Evolutionary conservation across 1,140 invertebrate genomes (phyloP).

Genomic region (Drosophila baimaii): DNA sequence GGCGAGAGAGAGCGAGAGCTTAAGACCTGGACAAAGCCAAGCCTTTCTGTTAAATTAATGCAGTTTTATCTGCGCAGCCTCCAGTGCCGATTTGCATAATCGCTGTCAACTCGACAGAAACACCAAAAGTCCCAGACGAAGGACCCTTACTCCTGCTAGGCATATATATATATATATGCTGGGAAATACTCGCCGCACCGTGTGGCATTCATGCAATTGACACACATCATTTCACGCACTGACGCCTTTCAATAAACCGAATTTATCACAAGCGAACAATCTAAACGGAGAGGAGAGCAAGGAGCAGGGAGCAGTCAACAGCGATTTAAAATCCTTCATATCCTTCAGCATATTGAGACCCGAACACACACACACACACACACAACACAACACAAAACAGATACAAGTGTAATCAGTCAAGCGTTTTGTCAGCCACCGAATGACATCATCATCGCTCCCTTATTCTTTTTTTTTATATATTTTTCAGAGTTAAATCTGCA

Average conservation of each 20-base stretch:
- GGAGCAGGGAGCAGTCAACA: conserved; percentile 56
- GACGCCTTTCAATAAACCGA: conserved; percentile 84
- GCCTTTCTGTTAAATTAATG: conserved; percentile 57
- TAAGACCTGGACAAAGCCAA: conserved; percentile 48
- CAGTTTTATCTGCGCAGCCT: conserved; percentile 42
- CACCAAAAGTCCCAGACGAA: conserved; percentile 39
- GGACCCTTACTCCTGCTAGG: conserved; percentile 4
- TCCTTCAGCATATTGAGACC: conserved; percentile 66
- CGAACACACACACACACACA: no score
- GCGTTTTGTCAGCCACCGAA: conserved; percentile 78
- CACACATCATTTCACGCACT: conserved; percentile 85
- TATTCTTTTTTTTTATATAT: conserved; percentile 1
- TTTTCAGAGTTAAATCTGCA: conserved; percentile 59
- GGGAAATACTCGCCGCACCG: conserved; percentile 17
- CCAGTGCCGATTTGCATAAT: conserved; percentile 73
- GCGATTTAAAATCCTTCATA: conserved; percentile 80
- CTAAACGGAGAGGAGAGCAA: conserved; percentile 17
- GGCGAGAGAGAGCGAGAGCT: conserved; percentile 31
- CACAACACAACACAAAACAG: no score
- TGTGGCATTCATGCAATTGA: conserved; percentile 80
- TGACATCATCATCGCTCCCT: conserved; percentile 67
- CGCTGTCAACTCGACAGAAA: conserved; percentile 67
- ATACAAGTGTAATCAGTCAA: conserved; percentile 84
- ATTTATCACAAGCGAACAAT: conserved; percentile 77
- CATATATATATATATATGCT: no score